phyloP scores from a whole-genome alignment of 2,113 vertebrate genomes.

The Paramisgurnus dabryanus region DNA sequence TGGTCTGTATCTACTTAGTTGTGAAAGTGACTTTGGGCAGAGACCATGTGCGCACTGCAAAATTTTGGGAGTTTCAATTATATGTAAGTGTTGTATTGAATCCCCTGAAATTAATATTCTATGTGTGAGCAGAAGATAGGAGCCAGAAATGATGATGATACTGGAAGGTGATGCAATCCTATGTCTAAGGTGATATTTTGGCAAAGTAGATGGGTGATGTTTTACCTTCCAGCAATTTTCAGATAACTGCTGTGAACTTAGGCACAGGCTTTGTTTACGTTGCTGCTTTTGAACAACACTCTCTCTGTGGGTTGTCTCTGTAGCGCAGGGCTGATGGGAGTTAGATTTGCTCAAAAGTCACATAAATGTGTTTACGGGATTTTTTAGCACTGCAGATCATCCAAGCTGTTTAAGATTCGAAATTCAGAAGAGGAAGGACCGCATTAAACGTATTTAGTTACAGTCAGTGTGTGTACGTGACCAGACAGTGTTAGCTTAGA shows the following conservation, averaged over 20 bases:
- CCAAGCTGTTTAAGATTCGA: neutral
- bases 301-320: too few relatives aligned
- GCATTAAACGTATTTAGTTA: neutral
- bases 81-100: neutral
- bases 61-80: neutral
- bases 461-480: neutral
- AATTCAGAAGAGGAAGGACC: neutral
- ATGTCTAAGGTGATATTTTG: too few relatives aligned
- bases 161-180: too few relatives aligned
- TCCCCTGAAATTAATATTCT: neutral
- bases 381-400: too few relatives aligned
- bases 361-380: too few relatives aligned
- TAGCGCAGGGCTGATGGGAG: too few relatives aligned
- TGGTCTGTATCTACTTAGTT: neutral
- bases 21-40: slow-evolving; percentile 46
- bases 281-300: too few relatives aligned
- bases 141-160: neutral
- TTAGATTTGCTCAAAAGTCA: too few relatives aligned
- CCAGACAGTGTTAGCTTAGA: neutral
- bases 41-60: neutral
- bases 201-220: too few relatives aligned
- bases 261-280: too few relatives aligned
- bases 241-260: too few relatives aligned
- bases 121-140: neutral
- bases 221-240: too few relatives aligned